Percentiles rank a stretch among this genome's conserved stretches.
Conservation (phyloP, 2,888 invertebrate species). For the Calliscelio sp. region DNA sequence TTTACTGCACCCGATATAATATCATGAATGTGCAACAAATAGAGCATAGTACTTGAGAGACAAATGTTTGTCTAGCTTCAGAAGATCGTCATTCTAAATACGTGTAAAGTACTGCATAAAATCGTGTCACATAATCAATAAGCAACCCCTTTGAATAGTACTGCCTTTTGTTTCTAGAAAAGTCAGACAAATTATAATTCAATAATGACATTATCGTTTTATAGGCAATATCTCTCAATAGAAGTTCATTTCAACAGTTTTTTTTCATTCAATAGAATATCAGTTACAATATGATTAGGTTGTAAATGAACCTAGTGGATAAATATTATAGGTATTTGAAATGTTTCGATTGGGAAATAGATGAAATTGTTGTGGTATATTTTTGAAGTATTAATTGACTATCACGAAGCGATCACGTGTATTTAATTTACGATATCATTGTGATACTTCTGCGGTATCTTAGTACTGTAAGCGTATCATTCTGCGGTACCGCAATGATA, state of each 20-base stretch:
- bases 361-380: too few relatives aligned
- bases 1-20: slow-evolving; percentile 41
- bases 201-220: too few relatives aligned
- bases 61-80: slow-evolving; percentile 47
- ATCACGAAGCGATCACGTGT: neutral
- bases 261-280: too few relatives aligned
- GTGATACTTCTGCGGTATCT: neutral
- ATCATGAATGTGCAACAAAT: slow-evolving; percentile 54
- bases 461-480: neutral
- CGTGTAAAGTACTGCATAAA: slow-evolving; percentile 37
- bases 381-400: neutral
- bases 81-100: slow-evolving; percentile 46
- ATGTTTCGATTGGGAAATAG: too few relatives aligned
- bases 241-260: too few relatives aligned
- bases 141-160: slow-evolving; percentile 2
- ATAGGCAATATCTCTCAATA: too few relatives aligned
- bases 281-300: too few relatives aligned
- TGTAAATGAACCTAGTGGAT: too few relatives aligned
- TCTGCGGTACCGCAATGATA: neutral
- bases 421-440: neutral
- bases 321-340: too few relatives aligned
- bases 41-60: slow-evolving; percentile 40
- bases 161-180: slow-evolving; percentile 9
- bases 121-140: slow-evolving; percentile 55
- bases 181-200: slow-evolving; percentile 7